phyloP scores from a whole-genome alignment of 2,797 vertebrate genomes.

The Gadopsis marmoratus region DNA sequence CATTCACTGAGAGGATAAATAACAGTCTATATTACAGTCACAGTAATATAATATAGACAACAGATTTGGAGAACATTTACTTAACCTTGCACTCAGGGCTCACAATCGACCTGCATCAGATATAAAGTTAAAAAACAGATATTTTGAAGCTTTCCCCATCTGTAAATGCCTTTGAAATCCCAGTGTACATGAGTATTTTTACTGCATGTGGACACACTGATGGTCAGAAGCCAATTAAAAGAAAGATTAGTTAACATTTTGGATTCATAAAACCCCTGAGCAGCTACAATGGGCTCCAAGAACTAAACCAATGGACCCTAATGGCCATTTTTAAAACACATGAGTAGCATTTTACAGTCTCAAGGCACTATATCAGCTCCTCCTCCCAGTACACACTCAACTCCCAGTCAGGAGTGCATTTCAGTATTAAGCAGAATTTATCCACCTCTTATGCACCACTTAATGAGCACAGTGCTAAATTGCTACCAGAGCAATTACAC shows the following conservation, averaged over 20 bases:
- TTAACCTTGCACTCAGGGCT: neutral
- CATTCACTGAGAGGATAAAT: neutral
- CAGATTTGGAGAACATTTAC: neutral
- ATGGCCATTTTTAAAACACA: constrained; percentile 51
- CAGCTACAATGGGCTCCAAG: constrained; percentile 26
- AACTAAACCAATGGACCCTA: constrained; percentile 30
- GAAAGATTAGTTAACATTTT: constrained; percentile 42
- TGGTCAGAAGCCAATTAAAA: constrained; percentile 31
- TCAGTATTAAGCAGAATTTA: constrained; percentile 62
- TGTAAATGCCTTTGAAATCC: constrained; percentile 7
- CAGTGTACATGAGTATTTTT: neutral
- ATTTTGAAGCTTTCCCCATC: neutral
- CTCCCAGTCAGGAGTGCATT: constrained; percentile 60
- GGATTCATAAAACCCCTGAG: constrained; percentile 38
- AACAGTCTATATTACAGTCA: neutral
- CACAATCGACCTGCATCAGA: neutral
- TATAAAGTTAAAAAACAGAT: neutral
- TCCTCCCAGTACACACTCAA: constrained; percentile 30
- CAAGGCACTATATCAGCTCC: constrained; percentile 48
- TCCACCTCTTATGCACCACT: constrained; percentile 38
- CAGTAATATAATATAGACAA: too few species aligned
- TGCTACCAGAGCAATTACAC: constrained; percentile 64
- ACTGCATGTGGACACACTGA: neutral
- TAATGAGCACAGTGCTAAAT: constrained; percentile 72
- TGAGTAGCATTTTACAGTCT: constrained; percentile 43